These are phyloP conservation scores for Agrilus cyanescens DNA, from an alignment of 2,888 invertebrate genomes.

Conservation along the genomic window DNA sequence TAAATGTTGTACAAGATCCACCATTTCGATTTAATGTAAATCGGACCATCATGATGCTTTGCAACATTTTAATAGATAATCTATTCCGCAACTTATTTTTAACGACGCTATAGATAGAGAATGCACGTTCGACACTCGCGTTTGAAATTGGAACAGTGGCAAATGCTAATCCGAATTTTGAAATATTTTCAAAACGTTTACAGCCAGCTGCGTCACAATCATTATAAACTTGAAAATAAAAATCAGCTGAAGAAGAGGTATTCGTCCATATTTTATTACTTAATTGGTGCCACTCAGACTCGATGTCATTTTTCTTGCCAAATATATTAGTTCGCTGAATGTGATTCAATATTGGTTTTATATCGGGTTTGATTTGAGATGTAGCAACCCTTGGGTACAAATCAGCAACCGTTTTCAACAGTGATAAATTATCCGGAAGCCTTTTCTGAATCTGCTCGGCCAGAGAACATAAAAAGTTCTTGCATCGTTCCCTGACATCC, in stretches of 20 bases:
- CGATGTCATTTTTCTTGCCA: constrained; percentile 12
- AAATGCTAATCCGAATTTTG: constrained; percentile 1
- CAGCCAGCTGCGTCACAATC: neutral
- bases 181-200: neutral
- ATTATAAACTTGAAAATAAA: constrained; percentile 2
- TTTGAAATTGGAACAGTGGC: neutral
- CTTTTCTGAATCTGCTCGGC: constrained; percentile 16
- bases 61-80: constrained; percentile 2
- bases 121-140: neutral
- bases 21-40: constrained; percentile 8
- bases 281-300: constrained; percentile 14
- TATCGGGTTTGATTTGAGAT: constrained; percentile 13
- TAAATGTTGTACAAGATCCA: constrained; percentile 10
- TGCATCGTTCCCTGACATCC: constrained; percentile 16
- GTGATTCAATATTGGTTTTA: constrained; percentile 9
- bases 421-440: constrained; percentile 17
- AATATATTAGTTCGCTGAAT: constrained; percentile 12
- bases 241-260: constrained; percentile 3
- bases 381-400: constrained; percentile 12
- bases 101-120: neutral
- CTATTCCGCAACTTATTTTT: constrained; percentile 4
- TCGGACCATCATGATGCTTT: constrained; percentile 3
- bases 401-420: constrained; percentile 15
- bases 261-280: constrained; percentile 11
- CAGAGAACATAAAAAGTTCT: constrained; percentile 13